These are phyloP conservation scores for Tetramorium parvispinum DNA, from an alignment of 1,140 invertebrate species.

Conservation along the genomic window DNA sequence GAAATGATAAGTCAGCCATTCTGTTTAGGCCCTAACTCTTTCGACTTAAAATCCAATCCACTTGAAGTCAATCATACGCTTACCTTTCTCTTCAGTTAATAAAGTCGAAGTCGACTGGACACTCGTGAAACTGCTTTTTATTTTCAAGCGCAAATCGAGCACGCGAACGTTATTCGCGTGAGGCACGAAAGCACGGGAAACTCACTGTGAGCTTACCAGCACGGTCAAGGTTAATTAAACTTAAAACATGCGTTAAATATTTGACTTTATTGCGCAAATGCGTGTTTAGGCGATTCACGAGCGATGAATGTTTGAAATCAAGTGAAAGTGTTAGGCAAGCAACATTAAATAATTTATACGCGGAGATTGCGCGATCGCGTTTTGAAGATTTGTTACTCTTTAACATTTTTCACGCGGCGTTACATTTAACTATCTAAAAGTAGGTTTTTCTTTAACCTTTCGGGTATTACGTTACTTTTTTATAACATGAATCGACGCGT, in stretches of 20 bases:
- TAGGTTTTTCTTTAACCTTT: not conserved
- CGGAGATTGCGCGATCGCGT: not conserved
- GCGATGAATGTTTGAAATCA: not conserved
- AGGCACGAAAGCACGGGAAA: constrained; percentile 44
- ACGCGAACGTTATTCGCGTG: constrained; percentile 49
- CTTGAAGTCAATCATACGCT: not conserved
- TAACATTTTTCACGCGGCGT: not conserved
- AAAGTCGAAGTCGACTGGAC: not conserved
- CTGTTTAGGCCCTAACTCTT: not conserved
- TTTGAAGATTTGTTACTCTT: not conserved
- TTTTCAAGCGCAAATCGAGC: not conserved
- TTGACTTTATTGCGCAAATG: not conserved
- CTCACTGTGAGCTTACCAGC: not conserved
- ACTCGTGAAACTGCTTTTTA: constrained; percentile 17
- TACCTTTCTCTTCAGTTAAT: not conserved
- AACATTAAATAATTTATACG: not conserved
- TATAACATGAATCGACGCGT: too few relatives aligned
- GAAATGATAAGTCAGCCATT: too few relatives aligned
- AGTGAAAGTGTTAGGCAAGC: constrained; percentile 20
- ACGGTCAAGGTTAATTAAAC: constrained; percentile 49
- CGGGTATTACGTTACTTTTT: too few relatives aligned
- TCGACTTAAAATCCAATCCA: not conserved
- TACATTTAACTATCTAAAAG: not conserved
- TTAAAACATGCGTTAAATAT: constrained; percentile 34
- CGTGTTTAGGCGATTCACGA: constrained; percentile 11